A percentile compares a stretch with the other conserved stretches of the same genome.
These are phyloP conservation scores for Megalops cyprinoides DNA, from an alignment of 2,797 vertebrate species.

Conservation along the genomic window DNA sequence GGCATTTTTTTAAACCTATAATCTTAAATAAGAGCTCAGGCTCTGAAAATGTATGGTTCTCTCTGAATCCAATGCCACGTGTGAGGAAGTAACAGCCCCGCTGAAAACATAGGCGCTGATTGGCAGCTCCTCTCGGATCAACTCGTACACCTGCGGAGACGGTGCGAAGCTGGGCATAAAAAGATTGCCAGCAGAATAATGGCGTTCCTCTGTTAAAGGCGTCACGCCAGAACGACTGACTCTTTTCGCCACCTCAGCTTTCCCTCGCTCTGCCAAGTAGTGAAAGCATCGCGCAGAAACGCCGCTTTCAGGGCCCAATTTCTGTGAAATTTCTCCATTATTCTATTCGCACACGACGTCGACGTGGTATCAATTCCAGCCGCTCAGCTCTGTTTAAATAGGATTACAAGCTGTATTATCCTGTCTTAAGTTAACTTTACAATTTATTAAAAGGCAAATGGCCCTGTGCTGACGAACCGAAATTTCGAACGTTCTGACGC, in stretches of 20 bases:
- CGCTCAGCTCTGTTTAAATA: background rate
- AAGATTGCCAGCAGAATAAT: background rate
- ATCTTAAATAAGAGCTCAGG: background rate
- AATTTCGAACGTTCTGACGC: background rate
- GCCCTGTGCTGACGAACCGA: background rate
- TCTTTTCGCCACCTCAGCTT: background rate
- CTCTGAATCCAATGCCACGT: background rate
- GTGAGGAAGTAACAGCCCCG: background rate
- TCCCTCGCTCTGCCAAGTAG: background rate
- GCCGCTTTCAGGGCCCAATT: background rate
- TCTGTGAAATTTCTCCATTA: background rate
- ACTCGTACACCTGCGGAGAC: background rate
- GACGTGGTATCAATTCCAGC: background rate
- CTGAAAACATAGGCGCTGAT: background rate
- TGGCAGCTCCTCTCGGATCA: background rate
- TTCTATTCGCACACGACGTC: background rate
- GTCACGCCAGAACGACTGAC: background rate
- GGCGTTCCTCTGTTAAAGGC: background rate
- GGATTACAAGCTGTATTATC: background rate
- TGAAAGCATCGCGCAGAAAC: background rate
- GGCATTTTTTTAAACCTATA: background rate
- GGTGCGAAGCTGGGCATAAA: background rate
- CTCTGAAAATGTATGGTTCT: background rate
- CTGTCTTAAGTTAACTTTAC: background rate
- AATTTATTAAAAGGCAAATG: background rate